A percentile compares a stretch with the other conserved stretches of the same genome.
Conservation (phyloP, 2,797 vertebrate genomes). For the Melanotaenia boesemani region DNA sequence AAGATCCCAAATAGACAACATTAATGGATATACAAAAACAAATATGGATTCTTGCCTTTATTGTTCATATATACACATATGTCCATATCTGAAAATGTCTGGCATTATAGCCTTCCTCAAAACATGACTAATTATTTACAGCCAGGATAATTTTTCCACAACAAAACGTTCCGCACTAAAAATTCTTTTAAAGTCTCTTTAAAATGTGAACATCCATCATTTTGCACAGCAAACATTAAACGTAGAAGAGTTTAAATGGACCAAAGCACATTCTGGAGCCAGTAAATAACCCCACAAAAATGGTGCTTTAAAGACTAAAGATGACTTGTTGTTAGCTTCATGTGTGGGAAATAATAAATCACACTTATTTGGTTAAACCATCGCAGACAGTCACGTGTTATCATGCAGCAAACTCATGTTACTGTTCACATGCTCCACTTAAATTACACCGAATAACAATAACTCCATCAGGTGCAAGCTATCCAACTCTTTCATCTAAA, state of each 20-base stretch:
- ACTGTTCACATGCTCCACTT: conserved; percentile 28
- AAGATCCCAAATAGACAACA: background rate
- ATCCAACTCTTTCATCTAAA: background rate
- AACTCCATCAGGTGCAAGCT: background rate
- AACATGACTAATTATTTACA: background rate
- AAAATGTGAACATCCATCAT: background rate
- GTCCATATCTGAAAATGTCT: background rate
- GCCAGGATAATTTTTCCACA: background rate
- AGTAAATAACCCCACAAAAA: background rate
- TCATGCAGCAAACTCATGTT: conserved; percentile 3
- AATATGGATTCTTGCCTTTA: too few species aligned
- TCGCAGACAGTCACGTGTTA: conserved; percentile 28
- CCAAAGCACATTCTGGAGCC: background rate
- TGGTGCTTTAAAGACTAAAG: background rate
- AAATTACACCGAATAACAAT: conserved; percentile 13
- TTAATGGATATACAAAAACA: too few species aligned
- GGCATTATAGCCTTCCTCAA: background rate
- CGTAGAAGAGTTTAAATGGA: background rate
- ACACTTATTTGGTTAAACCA: conserved; percentile 20
- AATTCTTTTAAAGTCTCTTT: background rate
- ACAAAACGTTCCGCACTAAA: background rate
- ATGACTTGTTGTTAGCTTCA: conserved; percentile 18
- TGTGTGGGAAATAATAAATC: conserved; percentile 28
- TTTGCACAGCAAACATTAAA: background rate
- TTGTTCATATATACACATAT: background rate